phyloP scores from a whole-genome alignment of 2,113 vertebrate genomes.

The Fulmarus glacialis region DNA sequence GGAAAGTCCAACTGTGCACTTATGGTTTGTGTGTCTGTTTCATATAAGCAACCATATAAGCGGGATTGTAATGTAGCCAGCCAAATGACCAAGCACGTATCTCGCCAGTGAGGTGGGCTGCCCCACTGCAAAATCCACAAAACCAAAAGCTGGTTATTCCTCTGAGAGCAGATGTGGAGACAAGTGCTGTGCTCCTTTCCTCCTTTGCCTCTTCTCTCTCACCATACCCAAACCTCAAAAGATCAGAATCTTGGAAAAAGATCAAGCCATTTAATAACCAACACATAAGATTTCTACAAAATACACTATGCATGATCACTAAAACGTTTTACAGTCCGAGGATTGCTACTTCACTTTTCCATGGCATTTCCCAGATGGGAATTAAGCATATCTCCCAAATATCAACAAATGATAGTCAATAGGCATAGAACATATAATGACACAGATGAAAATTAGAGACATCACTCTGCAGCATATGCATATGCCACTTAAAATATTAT shows the following conservation, averaged over 20 bases:
- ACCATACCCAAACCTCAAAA: neutral
- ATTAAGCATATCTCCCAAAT: neutral
- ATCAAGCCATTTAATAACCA: neutral
- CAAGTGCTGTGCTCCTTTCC: neutral
- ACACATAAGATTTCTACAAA: neutral
- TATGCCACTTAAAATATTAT: neutral
- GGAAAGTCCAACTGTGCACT: neutral
- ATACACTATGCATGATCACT: too few relatives aligned
- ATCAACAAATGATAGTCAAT: neutral
- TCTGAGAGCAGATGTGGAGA: neutral
- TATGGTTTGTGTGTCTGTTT: neutral
- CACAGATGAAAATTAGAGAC: neutral
- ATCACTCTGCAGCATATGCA: neutral
- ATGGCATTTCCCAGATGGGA: neutral
- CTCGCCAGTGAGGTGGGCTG: neutral
- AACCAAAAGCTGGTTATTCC: neutral
- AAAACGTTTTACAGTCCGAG: neutral
- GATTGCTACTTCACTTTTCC: neutral
- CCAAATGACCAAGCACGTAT: neutral
- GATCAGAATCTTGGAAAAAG: neutral
- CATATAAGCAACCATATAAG: neutral
- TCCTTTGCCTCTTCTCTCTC: neutral
- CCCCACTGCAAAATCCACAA: neutral
- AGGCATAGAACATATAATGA: neutral
- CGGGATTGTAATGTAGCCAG: neutral